Evolutionary conservation across 1,140 invertebrate genomes (phyloP), one percentile per base, ranked within the genome.

Genomic region (Drosophila lacteicornis): DNA sequence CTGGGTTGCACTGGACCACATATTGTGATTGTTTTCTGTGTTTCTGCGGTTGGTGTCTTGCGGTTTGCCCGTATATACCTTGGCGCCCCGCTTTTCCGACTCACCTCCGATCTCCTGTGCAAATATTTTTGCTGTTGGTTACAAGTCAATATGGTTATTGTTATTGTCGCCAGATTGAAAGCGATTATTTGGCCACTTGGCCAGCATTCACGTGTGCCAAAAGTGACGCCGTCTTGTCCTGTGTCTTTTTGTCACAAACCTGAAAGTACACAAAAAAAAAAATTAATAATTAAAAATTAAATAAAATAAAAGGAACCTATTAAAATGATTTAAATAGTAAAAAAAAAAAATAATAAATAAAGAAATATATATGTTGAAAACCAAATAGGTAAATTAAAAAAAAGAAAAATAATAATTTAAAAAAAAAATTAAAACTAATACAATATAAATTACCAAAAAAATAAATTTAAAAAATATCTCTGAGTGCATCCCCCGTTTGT

Each of bases 101-200:
- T 57, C 62, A 56, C 55, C 55, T 66, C 13, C 4, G 69, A 78
- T 82, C 49, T 61, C 65, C 67, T 77, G 81, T 46, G 50, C 19
- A 75, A 82, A 69, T 53, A 57, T 82, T 75, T 71, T 25, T 58
- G 73, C 60, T 46, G 50, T 66, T 75, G 43, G 63, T 69, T 69
- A 85, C 82, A 86, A 86, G 79, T 86, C 83, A 87, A 86, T 87
- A 86, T 87, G 69, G 83, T 82, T 86, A 86, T 84, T 78, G 82
- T 80, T 85, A 85, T 82, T 79, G 83, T 85, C 80, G 79, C 80
- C 80, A 70, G 69, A 82, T 82, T 82, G 83, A 49, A 75, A 71
- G 83, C 75, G 80, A 79, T 86, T 86, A 82, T 82, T 82, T 87
- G 75, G 82, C 70, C 78, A 85, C 71, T 85, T 80, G 82, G 83